Evolutionary conservation across 2,888 invertebrate species (phyloP), one percentile per base, ranked within the genome.

Genomic region (Neoaliturus tenellus): DNA sequence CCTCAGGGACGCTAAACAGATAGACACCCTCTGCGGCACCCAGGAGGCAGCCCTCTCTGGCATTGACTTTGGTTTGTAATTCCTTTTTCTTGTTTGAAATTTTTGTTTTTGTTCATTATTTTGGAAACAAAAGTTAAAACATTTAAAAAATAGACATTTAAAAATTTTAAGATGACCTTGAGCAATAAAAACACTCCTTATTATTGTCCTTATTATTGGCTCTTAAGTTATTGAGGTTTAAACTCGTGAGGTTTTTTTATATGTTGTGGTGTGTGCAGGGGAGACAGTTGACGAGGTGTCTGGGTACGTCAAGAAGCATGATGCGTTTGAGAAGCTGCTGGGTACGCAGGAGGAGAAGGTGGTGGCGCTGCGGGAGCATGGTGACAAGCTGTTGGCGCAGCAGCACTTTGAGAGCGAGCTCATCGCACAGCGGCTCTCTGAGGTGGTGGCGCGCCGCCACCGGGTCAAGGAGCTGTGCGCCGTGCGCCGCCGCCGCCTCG

Each of bases 301-400:
- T 88, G 95, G 95, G 58, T 95, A 96, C 89, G 93, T 97, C 33
- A 98, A 97, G 91, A 98, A 98, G 89, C 98, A 99, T 88, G 98
- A 98, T 88, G 98, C 97, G 1, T 98, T 99, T 90, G 98, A 98
- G 90, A 98, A 98, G 88, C 91, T 98, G 0, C 93, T 99, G 8
- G 94, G 94, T 17, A 96, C 97, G 0, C 95, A 97, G 92, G 98
- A 98, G 87, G 98, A 98, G 90, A 97, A 97, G 91, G 92, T 98
- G 25, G 93, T 94, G 0, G 93, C 95, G 0, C 91, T 98, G 69
- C 95, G 96, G 90, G 95, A 95, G 84, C 97, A 97, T 89, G 98
- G 97, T 0, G 94, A 95, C 85, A 97, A 98, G 90, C 92, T 99
- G 78, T 92, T 98, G 35, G 94, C 95, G 55, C 97, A 97, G 90